Conservation (phyloP, 2,888 invertebrate species). For the Spilosoma lubricipeda region DNA sequence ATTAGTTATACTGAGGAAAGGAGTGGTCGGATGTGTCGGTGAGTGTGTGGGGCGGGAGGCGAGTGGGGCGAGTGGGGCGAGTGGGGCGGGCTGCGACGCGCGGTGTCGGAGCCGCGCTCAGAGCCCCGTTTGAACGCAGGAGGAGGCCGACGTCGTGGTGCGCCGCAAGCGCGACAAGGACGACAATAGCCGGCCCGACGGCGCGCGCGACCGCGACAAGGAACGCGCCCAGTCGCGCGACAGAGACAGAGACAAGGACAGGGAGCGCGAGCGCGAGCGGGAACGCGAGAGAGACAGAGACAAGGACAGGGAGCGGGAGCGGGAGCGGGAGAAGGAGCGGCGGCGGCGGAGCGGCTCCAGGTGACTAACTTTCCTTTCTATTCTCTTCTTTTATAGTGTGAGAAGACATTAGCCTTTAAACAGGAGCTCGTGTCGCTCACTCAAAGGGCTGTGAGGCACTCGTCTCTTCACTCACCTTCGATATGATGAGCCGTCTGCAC, state of each 20-base stretch:
- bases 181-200: conserved; percentile 59
- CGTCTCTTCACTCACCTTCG: too few relatives aligned
- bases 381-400: not conserved
- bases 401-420: not conserved
- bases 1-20: not conserved
- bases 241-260: conserved; percentile 58
- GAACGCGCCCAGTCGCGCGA: conserved; percentile 56
- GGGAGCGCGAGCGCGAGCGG: conserved; percentile 59
- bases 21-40: not conserved
- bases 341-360: conserved; percentile 62
- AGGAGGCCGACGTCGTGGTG: conserved; percentile 88
- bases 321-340: conserved; percentile 61
- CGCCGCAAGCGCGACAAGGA: conserved; percentile 81
- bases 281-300: conserved; percentile 41
- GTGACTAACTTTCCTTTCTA: conserved; percentile 31
- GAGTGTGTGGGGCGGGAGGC: not conserved
- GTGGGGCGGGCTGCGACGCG: conserved; percentile 5
- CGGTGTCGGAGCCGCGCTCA: conserved; percentile 26
- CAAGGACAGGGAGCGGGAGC: conserved; percentile 59
- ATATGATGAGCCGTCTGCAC: too few relatives aligned
- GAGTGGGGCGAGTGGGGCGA: conserved; percentile 6
- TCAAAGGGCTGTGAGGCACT: not conserved
- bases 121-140: conserved; percentile 81
- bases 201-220: conserved; percentile 63
- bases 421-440: not conserved